These are phyloP conservation scores for Oncorhynchus kisutch DNA, from an alignment of 2,113 vertebrate genomes.

Conservation along the genomic window DNA sequence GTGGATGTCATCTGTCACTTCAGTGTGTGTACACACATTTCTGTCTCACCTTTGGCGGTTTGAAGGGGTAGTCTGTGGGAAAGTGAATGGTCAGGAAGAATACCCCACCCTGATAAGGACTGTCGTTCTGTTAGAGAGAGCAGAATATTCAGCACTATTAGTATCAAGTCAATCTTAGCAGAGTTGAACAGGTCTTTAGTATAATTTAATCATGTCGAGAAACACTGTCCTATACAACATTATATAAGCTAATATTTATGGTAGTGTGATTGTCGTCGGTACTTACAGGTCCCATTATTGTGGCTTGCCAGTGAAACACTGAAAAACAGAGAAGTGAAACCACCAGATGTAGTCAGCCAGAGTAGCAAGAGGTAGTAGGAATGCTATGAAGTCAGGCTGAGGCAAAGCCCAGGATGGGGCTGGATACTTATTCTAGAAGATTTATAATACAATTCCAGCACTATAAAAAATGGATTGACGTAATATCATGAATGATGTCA, in stretches of 20 bases:
- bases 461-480: not conserved
- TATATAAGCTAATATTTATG: not conserved
- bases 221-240: not conserved
- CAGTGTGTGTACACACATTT: not conserved
- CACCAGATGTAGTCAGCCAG: not conserved
- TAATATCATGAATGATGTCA: not conserved
- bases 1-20: not conserved
- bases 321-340: constrained; percentile 45
- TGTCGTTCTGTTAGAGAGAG: constrained; percentile 86
- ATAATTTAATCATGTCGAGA: not conserved
- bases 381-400: not conserved
- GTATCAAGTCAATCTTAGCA: not conserved
- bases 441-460: no score
- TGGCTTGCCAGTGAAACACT: constrained; percentile 99
- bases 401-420: not conserved
- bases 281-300: constrained; percentile 99
- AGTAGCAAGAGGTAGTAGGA: not conserved
- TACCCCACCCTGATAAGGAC: constrained; percentile 99
- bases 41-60: constrained; percentile 94
- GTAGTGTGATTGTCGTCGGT: not conserved
- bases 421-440: not conserved
- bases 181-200: not conserved
- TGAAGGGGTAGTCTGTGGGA: constrained; percentile 99
- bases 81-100: constrained; percentile 99
- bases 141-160: not conserved